phyloP scores from a whole-genome alignment of 2,797 vertebrate genomes.

The Pteronotus mesoamericanus region DNA sequence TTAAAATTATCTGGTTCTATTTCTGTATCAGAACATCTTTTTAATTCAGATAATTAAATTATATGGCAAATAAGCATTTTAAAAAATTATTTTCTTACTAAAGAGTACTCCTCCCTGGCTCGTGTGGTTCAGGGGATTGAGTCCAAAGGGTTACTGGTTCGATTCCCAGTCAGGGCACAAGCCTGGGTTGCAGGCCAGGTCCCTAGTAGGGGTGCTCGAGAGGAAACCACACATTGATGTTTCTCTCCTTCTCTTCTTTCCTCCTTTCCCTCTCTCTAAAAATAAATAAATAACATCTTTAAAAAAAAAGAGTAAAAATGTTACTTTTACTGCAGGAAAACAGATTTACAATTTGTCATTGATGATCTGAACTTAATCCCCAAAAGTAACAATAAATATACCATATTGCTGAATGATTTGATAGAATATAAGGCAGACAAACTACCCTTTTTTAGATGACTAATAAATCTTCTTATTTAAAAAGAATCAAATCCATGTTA shows the following conservation, averaged over 20 bases:
- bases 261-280: no score
- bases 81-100: background rate
- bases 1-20: background rate
- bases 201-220: no score
- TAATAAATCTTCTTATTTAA: background rate
- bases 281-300: no score
- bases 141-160: no score
- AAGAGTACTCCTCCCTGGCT: background rate
- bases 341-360: background rate
- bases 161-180: no score
- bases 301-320: no score
- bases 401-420: background rate
- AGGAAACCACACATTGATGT: no score
- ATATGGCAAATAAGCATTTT: background rate
- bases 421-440: background rate
- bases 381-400: background rate
- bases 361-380: conserved; percentile 5
- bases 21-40: background rate
- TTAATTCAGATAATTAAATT: background rate
- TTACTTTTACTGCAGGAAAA: background rate
- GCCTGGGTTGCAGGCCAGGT: no score
- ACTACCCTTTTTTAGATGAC: background rate
- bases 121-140: no score
- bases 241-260: no score
- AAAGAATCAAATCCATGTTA: background rate